These are phyloP conservation scores for Thermophis baileyi DNA, from an alignment of 2,113 vertebrate species.

Conservation along the genomic window DNA sequence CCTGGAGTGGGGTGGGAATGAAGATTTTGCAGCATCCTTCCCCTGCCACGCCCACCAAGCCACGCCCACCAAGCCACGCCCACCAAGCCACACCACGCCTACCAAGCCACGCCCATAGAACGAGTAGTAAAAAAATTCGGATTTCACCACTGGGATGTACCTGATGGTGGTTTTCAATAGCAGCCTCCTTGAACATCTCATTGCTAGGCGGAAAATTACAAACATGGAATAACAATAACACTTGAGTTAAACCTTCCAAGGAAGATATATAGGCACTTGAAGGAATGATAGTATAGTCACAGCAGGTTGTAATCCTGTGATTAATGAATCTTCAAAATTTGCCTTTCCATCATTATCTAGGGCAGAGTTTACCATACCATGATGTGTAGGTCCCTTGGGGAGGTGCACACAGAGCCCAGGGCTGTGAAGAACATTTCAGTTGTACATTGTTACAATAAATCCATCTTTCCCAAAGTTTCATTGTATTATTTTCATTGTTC, in stretches of 20 bases:
- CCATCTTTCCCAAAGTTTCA: background rate
- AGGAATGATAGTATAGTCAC: background rate
- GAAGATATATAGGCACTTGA: background rate
- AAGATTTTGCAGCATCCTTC: too few species aligned
- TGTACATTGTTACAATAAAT: background rate
- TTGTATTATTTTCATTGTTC: background rate
- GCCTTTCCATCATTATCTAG: background rate
- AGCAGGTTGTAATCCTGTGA: background rate
- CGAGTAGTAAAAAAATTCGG: too few species aligned
- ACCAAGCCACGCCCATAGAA: too few species aligned
- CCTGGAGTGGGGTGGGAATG: too few species aligned
- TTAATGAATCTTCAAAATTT: background rate
- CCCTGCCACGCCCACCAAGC: too few species aligned
- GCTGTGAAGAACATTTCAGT: background rate
- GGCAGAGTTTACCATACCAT: background rate
- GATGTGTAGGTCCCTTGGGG: background rate
- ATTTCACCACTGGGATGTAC: too few species aligned
- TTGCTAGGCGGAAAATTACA: background rate
- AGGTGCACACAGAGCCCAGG: background rate
- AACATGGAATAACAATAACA: background rate
- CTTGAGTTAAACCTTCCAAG: background rate
- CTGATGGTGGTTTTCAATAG: background rate
- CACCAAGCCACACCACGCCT: too few species aligned
- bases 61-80: too few species aligned
- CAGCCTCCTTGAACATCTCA: background rate